A percentile compares a stretch with the other conserved stretches of the same genome.
Evolutionary conservation across 2,797 vertebrate genomes (phyloP).

Genomic region (Lemur catta): DNA sequence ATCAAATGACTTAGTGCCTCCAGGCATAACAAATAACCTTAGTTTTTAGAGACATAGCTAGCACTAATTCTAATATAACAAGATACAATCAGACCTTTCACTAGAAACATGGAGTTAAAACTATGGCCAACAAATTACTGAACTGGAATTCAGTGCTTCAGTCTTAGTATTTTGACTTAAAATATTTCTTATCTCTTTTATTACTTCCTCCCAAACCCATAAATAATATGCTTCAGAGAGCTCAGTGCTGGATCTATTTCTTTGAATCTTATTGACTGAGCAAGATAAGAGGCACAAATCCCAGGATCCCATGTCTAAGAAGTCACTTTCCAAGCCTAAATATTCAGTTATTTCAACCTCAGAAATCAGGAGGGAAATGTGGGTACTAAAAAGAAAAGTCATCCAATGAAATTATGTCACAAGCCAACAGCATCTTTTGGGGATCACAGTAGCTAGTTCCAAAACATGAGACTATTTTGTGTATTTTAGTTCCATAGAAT

Average conservation of each 20-base stretch:
- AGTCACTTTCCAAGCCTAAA: neutral
- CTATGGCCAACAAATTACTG: neutral
- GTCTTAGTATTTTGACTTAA: constrained; percentile 36
- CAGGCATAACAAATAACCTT: neutral
- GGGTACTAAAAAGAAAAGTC: constrained; percentile 13
- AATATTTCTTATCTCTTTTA: constrained; percentile 20
- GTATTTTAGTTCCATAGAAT: neutral
- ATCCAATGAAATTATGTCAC: neutral
- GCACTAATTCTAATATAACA: constrained; percentile 22
- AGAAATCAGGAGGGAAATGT: constrained; percentile 21
- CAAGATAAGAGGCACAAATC: neutral
- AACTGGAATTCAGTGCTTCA: constrained; percentile 26
- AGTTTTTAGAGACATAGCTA: neutral
- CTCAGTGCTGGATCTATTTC: neutral
- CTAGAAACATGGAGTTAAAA: neutral
- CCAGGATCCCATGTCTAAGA: neutral
- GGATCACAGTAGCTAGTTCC: neutral
- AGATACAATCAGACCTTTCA: neutral
- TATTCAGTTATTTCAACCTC: constrained; percentile 13
- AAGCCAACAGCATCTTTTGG: neutral
- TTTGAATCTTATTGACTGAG: neutral
- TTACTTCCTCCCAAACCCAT: constrained; percentile 8
- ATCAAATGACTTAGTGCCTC: neutral
- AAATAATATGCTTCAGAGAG: constrained; percentile 37
- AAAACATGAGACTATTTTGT: constrained; percentile 3